phyloP scores from a whole-genome alignment of 2,888 invertebrate species.

The Lepidonotus clava region DNA sequence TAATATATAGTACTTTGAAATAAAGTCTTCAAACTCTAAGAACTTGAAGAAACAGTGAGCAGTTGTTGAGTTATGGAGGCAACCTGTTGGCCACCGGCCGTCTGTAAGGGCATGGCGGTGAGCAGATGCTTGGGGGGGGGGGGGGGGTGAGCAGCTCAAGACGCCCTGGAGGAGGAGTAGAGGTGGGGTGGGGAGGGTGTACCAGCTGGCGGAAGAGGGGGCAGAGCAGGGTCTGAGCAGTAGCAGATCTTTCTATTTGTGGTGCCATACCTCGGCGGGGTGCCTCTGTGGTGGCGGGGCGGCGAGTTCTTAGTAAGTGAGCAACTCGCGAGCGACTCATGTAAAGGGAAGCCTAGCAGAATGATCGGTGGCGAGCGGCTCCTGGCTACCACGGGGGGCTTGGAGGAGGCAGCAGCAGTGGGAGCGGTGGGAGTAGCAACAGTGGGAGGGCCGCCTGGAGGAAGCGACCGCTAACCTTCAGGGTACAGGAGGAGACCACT shows the following conservation, averaged over 20 bases:
- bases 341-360: neutral
- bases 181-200: neutral
- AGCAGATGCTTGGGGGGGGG: neutral
- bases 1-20: too few species aligned
- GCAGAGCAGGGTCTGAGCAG: neutral
- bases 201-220: neutral
- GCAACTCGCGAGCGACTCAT: too few species aligned
- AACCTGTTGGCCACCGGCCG: neutral
- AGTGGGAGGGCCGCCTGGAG: too few species aligned
- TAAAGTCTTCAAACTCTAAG: too few species aligned
- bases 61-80: too few species aligned
- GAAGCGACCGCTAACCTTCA: too few species aligned
- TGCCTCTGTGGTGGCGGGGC: too few species aligned
- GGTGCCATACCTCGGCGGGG: neutral
- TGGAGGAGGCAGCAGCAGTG: neutral
- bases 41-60: too few species aligned
- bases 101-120: neutral
- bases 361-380: neutral
- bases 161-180: too few species aligned
- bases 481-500: too few species aligned
- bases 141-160: too few species aligned
- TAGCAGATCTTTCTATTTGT: constrained; percentile 28
- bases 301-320: too few species aligned
- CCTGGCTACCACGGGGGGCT: neutral
- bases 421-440: neutral